These are phyloP conservation scores for Raphicerus campestris DNA, from an alignment of 2,113 vertebrate species.

Conservation along the genomic window DNA sequence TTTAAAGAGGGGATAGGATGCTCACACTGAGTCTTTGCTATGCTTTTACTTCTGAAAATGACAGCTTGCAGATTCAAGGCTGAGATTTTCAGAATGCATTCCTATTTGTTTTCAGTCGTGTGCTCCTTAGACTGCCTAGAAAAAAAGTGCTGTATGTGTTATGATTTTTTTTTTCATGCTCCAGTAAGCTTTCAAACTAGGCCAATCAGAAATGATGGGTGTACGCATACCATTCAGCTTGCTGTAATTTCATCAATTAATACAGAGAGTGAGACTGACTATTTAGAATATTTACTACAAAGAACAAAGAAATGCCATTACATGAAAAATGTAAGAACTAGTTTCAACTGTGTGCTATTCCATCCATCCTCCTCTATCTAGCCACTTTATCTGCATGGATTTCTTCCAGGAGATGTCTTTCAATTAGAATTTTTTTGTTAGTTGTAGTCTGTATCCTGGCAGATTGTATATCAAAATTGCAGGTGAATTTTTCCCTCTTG, in stretches of 20 bases:
- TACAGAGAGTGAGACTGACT: slow-evolving; percentile 58
- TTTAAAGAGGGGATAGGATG: not conserved
- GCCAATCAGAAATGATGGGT: slow-evolving; percentile 55
- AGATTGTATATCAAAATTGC: slow-evolving; percentile 65
- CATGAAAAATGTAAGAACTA: slow-evolving; percentile 70
- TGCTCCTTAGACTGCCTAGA: slow-evolving; percentile 59
- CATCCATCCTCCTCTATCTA: slow-evolving; percentile 76
- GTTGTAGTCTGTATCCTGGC: slow-evolving; percentile 51
- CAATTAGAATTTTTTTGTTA: slow-evolving; percentile 72
- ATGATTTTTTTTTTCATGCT: slow-evolving; percentile 48
- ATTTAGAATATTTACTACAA: slow-evolving; percentile 76
- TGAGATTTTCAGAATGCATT: slow-evolving; percentile 60
- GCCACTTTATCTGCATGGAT: slow-evolving; percentile 80
- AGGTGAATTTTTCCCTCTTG: slow-evolving; percentile 59
- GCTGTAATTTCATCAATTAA: slow-evolving; percentile 74
- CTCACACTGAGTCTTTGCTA: not conserved
- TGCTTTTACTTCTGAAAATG: slow-evolving; percentile 45
- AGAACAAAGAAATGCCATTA: slow-evolving; percentile 76
- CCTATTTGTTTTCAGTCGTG: slow-evolving; percentile 36
- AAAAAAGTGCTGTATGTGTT: slow-evolving; percentile 63
- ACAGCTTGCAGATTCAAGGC: slow-evolving; percentile 8
- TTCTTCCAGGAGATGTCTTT: slow-evolving; percentile 81
- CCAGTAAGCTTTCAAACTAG: slow-evolving; percentile 68
- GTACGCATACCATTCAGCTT: slow-evolving; percentile 44
- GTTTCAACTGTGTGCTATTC: slow-evolving; percentile 73